Conservation (phyloP, 1,140 invertebrate species). For the Drosophila nikananu region DNA sequence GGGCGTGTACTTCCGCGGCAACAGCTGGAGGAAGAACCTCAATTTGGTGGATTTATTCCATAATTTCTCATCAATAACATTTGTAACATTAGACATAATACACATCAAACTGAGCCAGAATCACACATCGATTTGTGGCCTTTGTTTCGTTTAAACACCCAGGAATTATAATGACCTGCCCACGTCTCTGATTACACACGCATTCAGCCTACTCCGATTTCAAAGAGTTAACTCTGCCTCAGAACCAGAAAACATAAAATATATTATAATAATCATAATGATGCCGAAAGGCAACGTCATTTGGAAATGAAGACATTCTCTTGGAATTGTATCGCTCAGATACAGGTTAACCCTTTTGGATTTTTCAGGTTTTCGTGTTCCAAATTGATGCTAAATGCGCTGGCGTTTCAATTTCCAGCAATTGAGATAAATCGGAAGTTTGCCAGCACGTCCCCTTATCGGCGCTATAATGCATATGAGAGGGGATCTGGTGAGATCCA, state of each 20-base stretch:
- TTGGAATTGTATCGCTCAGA: conserved; percentile 16
- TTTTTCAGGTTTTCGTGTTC: conserved; percentile 73
- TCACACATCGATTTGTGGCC: conserved; percentile 6
- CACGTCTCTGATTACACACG: conserved; percentile 42
- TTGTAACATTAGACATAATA: conserved; percentile 21
- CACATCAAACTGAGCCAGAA: not conserved
- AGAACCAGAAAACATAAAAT: conserved; percentile 32
- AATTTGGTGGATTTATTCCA: not conserved
- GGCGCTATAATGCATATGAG: conserved; percentile 69
- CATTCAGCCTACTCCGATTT: conserved; percentile 63
- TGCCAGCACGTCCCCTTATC: conserved; percentile 45
- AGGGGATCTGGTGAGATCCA: conserved; percentile 23
- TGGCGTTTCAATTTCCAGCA: conserved; percentile 83
- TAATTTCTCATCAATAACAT: conserved; percentile 18
- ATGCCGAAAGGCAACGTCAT: conserved; percentile 22
- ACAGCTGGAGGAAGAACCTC: conserved; percentile 48
- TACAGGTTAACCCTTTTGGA: conserved; percentile 30
- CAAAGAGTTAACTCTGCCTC: conserved; percentile 73
- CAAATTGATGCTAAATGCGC: conserved; percentile 81
- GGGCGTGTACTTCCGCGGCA: conserved; percentile 75
- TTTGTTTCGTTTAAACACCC: conserved; percentile 29
- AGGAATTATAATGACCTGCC: conserved; percentile 24
- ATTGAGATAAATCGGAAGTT: conserved; percentile 85
- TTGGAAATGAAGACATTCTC: conserved; percentile 75
- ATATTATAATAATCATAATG: conserved; percentile 53